Conservation (phyloP, 2,113 vertebrate genomes). For the Phoenicopterus ruber region DNA sequence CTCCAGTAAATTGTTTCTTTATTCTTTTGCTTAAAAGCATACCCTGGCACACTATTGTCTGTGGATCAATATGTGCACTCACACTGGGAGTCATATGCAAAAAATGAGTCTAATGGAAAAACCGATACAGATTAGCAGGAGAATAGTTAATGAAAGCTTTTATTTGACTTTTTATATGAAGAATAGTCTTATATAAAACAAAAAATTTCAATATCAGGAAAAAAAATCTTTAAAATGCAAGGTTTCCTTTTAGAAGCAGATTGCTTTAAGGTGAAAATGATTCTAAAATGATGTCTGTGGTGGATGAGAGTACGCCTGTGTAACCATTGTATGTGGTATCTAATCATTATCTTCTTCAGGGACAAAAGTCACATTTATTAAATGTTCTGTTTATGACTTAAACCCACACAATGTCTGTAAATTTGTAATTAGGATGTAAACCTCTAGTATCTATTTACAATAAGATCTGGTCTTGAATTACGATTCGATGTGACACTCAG, state of each 20-base stretch:
- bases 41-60: neutral
- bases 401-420: constrained; percentile 31
- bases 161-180: neutral
- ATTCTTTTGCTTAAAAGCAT: constrained; percentile 42
- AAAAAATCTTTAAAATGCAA: neutral
- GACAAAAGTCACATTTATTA: constrained; percentile 55
- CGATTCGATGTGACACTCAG: constrained; percentile 8
- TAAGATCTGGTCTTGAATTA: constrained; percentile 41
- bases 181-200: neutral
- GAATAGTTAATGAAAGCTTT: constrained; percentile 13
- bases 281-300: neutral
- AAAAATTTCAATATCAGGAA: neutral
- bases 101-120: neutral
- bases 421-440: constrained; percentile 61
- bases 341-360: constrained; percentile 8
- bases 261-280: neutral
- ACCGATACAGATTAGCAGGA: neutral
- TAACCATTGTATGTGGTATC: neutral
- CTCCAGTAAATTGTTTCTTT: constrained; percentile 28
- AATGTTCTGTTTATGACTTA: constrained; percentile 51
- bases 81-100: neutral
- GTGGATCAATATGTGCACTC: constrained; percentile 16
- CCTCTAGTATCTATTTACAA: constrained; percentile 41
- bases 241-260: neutral
- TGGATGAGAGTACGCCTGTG: neutral